Conservation (phyloP, 2,888 invertebrate species). For the Pseudococcus jackbeardsleyi region DNA sequence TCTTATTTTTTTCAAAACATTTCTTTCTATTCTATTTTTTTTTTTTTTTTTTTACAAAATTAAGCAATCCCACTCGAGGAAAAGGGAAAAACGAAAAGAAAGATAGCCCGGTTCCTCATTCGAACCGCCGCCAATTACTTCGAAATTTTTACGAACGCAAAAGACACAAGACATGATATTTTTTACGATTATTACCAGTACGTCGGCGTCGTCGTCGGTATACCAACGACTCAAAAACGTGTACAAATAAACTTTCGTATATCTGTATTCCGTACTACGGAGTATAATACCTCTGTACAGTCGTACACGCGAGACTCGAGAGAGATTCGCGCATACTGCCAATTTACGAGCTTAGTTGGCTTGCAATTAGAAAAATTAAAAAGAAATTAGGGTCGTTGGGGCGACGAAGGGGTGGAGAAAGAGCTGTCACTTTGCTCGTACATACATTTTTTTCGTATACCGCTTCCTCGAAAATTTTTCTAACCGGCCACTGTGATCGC, state of each 20-base stretch:
- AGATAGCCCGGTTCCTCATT: too few species aligned
- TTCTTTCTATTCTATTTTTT: too few species aligned
- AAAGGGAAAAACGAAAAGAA: too few species aligned
- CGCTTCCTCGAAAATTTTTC: neutral
- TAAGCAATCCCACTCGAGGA: too few species aligned
- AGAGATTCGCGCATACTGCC: neutral
- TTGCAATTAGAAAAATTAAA: constrained; percentile 13
- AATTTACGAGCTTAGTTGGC: constrained; percentile 3
- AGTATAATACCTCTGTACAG: too few species aligned
- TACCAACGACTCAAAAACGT: neutral
- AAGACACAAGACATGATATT: neutral
- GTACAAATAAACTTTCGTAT: neutral
- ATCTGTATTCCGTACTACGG: neutral
- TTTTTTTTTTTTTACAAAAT: too few species aligned
- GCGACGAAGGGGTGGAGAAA: neutral
- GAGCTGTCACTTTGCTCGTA: neutral
- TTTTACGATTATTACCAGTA: neutral
- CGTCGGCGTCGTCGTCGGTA: neutral
- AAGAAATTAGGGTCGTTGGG: constrained; percentile 4
- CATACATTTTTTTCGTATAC: neutral
- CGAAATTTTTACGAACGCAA: neutral
- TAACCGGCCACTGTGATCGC: constrained; percentile 27
- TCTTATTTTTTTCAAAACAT: too few species aligned
- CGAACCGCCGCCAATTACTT: too few species aligned
- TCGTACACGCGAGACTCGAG: neutral